Conservation (phyloP, 2,113 vertebrate genomes). For the Cettia cetti region DNA sequence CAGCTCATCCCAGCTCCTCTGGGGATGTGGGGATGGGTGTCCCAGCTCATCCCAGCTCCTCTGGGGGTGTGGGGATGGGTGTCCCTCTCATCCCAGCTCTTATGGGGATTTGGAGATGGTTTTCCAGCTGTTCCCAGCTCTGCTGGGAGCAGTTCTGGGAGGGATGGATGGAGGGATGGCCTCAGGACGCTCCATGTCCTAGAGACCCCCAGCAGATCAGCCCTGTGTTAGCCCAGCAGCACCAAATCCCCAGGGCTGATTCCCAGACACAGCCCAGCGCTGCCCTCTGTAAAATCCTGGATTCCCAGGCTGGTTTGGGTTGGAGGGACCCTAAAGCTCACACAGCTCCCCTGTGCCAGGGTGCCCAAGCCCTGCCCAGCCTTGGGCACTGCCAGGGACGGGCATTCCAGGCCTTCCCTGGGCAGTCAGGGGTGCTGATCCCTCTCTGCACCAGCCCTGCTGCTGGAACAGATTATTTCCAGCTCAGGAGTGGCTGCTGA, state of each 20-base stretch:
- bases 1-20: too few species aligned
- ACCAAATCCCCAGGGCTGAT: background rate
- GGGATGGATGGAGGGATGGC: fast-evolving
- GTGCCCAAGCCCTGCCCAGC: fast-evolving
- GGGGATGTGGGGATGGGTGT: too few species aligned
- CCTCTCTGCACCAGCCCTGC: background rate
- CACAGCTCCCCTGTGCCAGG: background rate
- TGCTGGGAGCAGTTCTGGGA: too few species aligned
- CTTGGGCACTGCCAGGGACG: background rate
- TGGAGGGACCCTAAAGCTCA: background rate
- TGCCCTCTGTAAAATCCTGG: background rate
- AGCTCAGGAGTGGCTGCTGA: background rate
- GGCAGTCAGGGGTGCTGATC: fast-evolving
- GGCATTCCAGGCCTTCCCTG: background rate
- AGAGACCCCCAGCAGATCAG: fast-evolving
- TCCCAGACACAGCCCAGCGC: background rate
- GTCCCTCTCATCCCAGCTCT: too few species aligned
- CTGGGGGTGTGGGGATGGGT: too few species aligned
- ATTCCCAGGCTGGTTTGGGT: background rate
- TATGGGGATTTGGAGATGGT: too few species aligned
- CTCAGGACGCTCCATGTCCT: fast-evolving
- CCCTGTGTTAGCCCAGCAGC: fast-evolving
- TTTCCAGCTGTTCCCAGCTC: too few species aligned
- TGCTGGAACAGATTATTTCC: fast-evolving
- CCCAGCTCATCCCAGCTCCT: too few species aligned